These are phyloP conservation scores for Dromius quadrimaculatus DNA, from an alignment of 2,888 invertebrate genomes.

Conservation along the genomic window DNA sequence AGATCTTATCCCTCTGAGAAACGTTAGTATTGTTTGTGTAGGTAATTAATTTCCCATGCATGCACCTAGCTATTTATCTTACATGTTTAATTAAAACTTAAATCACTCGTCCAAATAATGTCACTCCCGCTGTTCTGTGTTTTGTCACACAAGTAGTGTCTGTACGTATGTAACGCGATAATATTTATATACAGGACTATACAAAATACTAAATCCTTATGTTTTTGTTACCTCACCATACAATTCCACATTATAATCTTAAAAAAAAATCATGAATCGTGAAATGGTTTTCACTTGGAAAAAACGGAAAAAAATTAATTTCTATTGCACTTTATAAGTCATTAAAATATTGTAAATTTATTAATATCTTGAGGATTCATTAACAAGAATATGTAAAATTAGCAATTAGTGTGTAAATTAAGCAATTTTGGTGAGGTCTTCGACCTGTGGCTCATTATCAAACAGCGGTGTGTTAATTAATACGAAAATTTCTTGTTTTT, in stretches of 20 bases:
- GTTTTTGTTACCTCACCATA: conserved; percentile 4
- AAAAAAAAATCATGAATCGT: too few relatives aligned
- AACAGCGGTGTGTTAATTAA: conserved; percentile 24
- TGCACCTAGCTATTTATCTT: conserved; percentile 44
- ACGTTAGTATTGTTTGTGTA: conserved; percentile 39
- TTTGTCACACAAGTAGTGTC: conserved; percentile 40
- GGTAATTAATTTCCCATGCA: conserved; percentile 47
- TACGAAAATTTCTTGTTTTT: conserved; percentile 25
- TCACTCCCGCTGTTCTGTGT: conserved; percentile 29
- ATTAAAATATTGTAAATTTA: too few relatives aligned
- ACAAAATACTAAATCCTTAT: conserved; percentile 31
- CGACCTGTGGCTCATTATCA: conserved; percentile 18
- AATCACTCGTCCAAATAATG: conserved; percentile 42
- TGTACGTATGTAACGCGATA: conserved; percentile 11
- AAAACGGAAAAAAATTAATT: too few relatives aligned
- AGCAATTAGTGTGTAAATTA: conserved; percentile 20
- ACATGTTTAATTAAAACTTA: conserved; percentile 49
- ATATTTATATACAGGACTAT: conserved; percentile 32
- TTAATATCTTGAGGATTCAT: too few relatives aligned
- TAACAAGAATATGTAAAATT: neutral
- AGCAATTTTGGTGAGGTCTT: conserved; percentile 21
- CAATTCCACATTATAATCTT: conserved; percentile 10
- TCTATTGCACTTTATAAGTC: too few relatives aligned
- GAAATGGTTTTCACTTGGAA: too few relatives aligned
- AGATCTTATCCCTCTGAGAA: too few relatives aligned